Evolutionary conservation across 2,888 invertebrate species (phyloP), one percentile per base, ranked within the genome.

Genomic region (Nebria salina): DNA sequence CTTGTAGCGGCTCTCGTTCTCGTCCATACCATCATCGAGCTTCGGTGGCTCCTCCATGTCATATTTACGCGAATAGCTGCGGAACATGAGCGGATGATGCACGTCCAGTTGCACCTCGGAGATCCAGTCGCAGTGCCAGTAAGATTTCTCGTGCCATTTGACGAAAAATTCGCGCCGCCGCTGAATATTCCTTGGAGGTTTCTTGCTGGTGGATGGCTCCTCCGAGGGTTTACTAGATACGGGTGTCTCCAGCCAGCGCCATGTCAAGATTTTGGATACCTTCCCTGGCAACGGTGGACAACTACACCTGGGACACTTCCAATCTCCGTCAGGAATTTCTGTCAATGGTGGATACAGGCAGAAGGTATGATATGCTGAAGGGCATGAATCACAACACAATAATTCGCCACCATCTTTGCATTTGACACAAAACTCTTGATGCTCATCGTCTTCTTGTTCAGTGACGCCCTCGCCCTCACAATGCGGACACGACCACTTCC

Each of bases 91-190:
- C 0, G 98, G 96, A 90, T 98, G 98, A 89, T 97, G 96, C 0
- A 98, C 98, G 86, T 98, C 98, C 88, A 98, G 89, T 92, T 98
- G 91, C 77, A 98, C 88, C 89, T 99, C 99, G 0, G 96, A 94
- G 65, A 99, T 94, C 99, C 99, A 99, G 84, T 94, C 94, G 87
- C 98, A 99, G 86, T 99, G 97, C 99, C 99, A 99, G 88, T 98
- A 98, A 0, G 98, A 98, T 90, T 95, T 93, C 83, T 98, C 98
- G 82, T 94, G 93, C 98, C 98, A 99, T 89, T 99, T 99, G 82
- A 99, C 96, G 87, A 99, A 99, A 89, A 97, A 99, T 90, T 99
- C 98, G 1, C 99, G 91, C n/a, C 92, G 91, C 0, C 95, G 93
- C 65, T 91, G 90, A 80, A 89, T 88, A 43, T 76, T 80, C 83